These are phyloP conservation scores for Gnathonemus echidnorhynchus DNA, from an alignment of 2,113 vertebrate genomes.

Conservation along the genomic window DNA sequence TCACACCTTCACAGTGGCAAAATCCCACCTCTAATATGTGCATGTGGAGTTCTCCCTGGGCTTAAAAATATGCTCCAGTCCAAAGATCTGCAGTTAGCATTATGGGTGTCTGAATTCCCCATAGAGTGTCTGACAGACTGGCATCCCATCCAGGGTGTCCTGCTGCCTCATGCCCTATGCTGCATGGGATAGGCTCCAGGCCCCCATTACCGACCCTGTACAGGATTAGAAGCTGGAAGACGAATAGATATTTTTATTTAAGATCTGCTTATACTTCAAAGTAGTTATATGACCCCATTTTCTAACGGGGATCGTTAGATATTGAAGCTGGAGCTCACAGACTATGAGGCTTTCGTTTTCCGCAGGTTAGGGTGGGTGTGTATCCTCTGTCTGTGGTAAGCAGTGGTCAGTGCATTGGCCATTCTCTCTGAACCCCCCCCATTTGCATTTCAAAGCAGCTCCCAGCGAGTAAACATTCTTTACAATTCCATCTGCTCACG, in stretches of 20 bases:
- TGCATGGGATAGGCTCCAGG: background rate
- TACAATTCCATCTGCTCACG: slow-evolving; percentile 48
- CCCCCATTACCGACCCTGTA: background rate
- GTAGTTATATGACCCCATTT: background rate
- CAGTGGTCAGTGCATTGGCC: slow-evolving; percentile 55
- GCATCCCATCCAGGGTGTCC: background rate
- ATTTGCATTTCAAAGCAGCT: slow-evolving; percentile 62
- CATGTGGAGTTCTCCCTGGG: background rate
- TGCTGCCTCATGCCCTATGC: background rate
- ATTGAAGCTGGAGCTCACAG: background rate
- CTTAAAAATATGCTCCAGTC: background rate
- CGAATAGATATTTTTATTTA: background rate
- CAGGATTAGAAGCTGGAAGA: background rate
- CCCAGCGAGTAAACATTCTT: slow-evolving; percentile 50
- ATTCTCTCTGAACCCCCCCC: slow-evolving; percentile 45
- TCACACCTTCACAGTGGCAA: background rate
- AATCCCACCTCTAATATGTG: background rate
- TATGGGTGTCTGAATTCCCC: background rate
- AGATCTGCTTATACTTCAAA: background rate
- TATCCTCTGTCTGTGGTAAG: slow-evolving; percentile 34
- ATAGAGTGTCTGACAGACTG: background rate
- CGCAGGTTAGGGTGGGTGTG: background rate
- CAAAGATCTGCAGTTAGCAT: background rate
- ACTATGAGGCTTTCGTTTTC: background rate
- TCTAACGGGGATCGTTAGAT: background rate